Base-by-base conservation (phyloP, 2,888 invertebrate species). In the Bombylius major region DNA sequence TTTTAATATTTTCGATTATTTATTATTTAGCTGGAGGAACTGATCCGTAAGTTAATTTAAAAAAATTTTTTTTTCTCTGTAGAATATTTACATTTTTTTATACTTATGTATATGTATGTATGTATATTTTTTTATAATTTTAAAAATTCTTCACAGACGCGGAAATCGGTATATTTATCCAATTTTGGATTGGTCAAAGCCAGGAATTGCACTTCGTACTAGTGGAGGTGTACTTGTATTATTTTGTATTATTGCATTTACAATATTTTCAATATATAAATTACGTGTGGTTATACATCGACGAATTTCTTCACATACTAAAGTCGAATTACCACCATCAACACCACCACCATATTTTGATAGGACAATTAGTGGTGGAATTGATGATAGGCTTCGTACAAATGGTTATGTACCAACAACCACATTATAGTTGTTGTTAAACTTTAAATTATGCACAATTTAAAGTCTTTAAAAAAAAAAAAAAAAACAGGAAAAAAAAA, bases 141-240 rank as follows among this genome's bases (percentile, higher is more conserved):
- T 69, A 52, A 11, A 14, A 4, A 39, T 44, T 53, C 34, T 39
- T 39, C 14, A 12, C 64, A 78, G 80, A 64, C 69, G 74, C 53
- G 86, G 84, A 4, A 69, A 78, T 47, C 77, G 76, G 4, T 83
- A 79, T 59, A 86, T 91, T 58, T 91, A 91, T 69, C 80, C 82
- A 42, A 79, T 87, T 4, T 72, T 91, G 55, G 81, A 90, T 69
- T 91, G 90, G 89, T 76, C 78, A 56, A 79, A 79, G 60, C 86
- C 87, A 4, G 75, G 77, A 39, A 71, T 65, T 36, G 69, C 71
- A n/a, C 56, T 69, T 55, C 57, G 60, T 14, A 72, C 71, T 31
- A 70, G 72, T 49, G 62, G 62, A 53, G 70, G 70, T 31, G 67
- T 71, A n/a, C 65, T 73, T 36, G 5, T 65, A 11, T 62, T 74